Base-by-base conservation (phyloP, 2,113 vertebrate species). In the Triplophysa dalaica region DNA sequence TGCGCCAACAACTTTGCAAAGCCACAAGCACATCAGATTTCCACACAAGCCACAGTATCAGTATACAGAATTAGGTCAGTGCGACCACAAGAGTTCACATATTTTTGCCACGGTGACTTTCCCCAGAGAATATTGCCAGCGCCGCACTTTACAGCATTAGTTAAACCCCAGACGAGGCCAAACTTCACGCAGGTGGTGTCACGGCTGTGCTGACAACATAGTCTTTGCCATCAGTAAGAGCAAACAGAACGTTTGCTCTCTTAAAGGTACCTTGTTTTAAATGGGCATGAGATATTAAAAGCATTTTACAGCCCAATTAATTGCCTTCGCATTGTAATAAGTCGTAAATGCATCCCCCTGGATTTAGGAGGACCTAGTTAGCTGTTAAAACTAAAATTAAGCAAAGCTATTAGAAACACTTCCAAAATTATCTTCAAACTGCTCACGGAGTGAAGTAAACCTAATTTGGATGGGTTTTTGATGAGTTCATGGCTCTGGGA, bases 81-180 rank as follows among this genome's bases (percentile, higher is more conserved):
- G 24, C 69, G 77, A 79, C 81, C 81, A 75, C 12, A 24, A 67
- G 56, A 38, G 70, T 78, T 43, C 50, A 70, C 50, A 64, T 63
- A 60, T 45, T 78, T 68, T 8, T 70, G 69, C 64, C 64, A 79
- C 50, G 56, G 77, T 80, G 78, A 77, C 68, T 77, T 77, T 85
- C 56, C 63, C 21, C n/a, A n/a, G 24, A 81, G 50, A 70, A 64
- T 77, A 80, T 69, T 54, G 77, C 77, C 56, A 82, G 80, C 56
- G 48, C 26, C 82, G 85, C 74, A 72, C 77, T 80, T 66, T 65
- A 66, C 24, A 64, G 82, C 74, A 84, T 86, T 82, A 82, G 80
- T 43, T 74, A 77, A 73, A 58, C 75, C 43, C n/a, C 13, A 22
- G 61, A 62, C 67, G 60, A 75, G 77, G 67, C 52, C 60, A 48